A percentile compares a stretch with the other conserved stretches of the same genome.
Conservation (phyloP, 2,888 invertebrate species). For the Busseola fusca region DNA sequence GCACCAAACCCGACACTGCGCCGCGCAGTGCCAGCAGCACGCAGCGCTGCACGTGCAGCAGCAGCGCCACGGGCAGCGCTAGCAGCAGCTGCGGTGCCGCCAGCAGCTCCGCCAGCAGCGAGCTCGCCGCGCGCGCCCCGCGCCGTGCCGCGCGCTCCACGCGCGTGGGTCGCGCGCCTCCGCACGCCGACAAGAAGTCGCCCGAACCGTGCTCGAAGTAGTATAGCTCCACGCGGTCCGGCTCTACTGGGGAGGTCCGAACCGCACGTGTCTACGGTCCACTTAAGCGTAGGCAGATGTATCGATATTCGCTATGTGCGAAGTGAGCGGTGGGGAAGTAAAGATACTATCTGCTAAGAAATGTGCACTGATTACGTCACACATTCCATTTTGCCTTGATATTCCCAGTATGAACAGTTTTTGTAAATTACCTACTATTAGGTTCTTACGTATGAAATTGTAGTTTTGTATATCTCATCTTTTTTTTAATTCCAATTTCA, state of each 20-base stretch:
- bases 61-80: slow-evolving; percentile 88
- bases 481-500: too few species aligned
- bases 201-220: slow-evolving; percentile 71
- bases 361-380: neutral
- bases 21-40: slow-evolving; percentile 66
- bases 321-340: neutral
- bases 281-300: neutral
- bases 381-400: neutral
- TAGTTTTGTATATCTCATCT: too few species aligned
- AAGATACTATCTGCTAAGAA: neutral
- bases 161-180: slow-evolving; percentile 49
- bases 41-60: slow-evolving; percentile 78
- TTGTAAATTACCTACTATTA: too few species aligned
- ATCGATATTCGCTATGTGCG: neutral
- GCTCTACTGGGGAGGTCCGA: slow-evolving; percentile 55
- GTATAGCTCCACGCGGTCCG: slow-evolving; percentile 78
- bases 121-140: slow-evolving; percentile 88
- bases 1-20: slow-evolving; percentile 65
- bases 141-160: slow-evolving; percentile 62
- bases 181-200: slow-evolving; percentile 64
- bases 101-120: slow-evolving; percentile 88
- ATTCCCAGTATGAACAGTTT: neutral
- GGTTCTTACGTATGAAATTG: too few species aligned
- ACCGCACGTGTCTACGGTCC: neutral
- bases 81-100: slow-evolving; percentile 86